Conservation (phyloP, 2,113 vertebrate genomes). For the Archocentrus centrarchus region DNA sequence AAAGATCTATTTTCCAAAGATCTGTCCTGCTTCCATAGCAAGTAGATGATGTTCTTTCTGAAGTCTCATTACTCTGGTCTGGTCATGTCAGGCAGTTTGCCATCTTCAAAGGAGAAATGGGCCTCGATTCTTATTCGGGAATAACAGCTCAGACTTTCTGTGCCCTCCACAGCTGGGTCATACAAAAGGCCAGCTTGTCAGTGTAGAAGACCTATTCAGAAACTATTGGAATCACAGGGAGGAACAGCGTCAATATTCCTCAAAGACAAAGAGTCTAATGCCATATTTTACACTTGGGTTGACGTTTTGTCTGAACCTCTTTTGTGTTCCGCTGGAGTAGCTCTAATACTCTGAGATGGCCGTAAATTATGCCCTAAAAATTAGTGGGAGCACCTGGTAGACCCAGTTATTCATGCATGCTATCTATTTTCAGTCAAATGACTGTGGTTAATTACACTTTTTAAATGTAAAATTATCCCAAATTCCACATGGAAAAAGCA, state of each 20-base stretch:
- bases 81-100: slow-evolving; percentile 45
- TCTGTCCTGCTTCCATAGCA: slow-evolving; percentile 11
- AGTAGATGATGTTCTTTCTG: slow-evolving; percentile 46
- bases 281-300: slow-evolving; percentile 78
- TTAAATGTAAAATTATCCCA: slow-evolving; percentile 55
- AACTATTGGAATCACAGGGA: slow-evolving; percentile 55
- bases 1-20: slow-evolving; percentile 30
- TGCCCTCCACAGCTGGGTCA: slow-evolving; percentile 46
- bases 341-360: slow-evolving; percentile 40
- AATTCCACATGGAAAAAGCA: slow-evolving; percentile 66
- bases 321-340: slow-evolving; percentile 66
- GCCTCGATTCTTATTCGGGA: slow-evolving; percentile 63
- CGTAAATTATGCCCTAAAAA: slow-evolving; percentile 47
- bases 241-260: slow-evolving; percentile 58
- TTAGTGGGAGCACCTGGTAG: slow-evolving; percentile 69
- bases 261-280: slow-evolving; percentile 75
- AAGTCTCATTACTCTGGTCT: slow-evolving; percentile 57
- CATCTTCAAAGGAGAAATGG: slow-evolving; percentile 42
- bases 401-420: slow-evolving; percentile 56
- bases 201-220: slow-evolving; percentile 44
- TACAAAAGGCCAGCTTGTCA: slow-evolving; percentile 71
- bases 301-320: slow-evolving; percentile 67
- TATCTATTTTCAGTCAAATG: slow-evolving; percentile 65
- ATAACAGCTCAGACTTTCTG: slow-evolving; percentile 29
- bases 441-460: slow-evolving; percentile 64